These are phyloP conservation scores for Lapara coniferarum DNA, from an alignment of 2,888 invertebrate genomes.

Conservation along the genomic window DNA sequence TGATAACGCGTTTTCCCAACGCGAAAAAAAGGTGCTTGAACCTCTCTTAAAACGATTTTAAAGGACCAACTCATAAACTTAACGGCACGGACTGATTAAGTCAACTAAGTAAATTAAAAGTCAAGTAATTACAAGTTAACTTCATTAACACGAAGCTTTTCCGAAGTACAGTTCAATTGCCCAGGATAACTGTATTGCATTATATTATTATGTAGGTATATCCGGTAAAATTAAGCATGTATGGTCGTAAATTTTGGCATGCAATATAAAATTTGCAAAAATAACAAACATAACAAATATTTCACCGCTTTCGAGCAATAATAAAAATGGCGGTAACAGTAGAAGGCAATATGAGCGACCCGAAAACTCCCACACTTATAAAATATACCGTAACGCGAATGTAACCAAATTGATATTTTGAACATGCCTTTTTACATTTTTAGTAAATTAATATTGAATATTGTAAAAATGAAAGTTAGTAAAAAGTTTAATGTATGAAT, in stretches of 20 bases:
- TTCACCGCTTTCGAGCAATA: conserved; percentile 14
- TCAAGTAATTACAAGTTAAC: no score
- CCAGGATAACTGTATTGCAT: neutral
- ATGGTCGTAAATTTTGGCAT: neutral
- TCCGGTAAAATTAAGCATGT: neutral
- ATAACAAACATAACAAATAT: conserved; percentile 11
- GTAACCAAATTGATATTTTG: conserved; percentile 18
- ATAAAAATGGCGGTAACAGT: conserved; percentile 10
- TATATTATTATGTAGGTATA: neutral
- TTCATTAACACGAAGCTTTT: neutral
- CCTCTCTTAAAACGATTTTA: no score
- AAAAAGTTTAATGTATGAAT: neutral
- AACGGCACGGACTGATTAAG: neutral
- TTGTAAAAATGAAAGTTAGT: conserved; percentile 22
- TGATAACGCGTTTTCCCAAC: no score
- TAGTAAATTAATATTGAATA: conserved; percentile 19
- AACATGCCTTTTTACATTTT: conserved; percentile 3
- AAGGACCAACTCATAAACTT: no score
- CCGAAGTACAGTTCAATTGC: neutral
- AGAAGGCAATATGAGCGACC: neutral
- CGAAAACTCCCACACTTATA: conserved; percentile 21
- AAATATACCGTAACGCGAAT: conserved; percentile 8
- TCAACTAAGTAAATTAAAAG: neutral
- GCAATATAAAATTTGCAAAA: neutral
- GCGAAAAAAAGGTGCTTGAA: no score